These are phyloP conservation scores for Polypterus senegalus DNA, from an alignment of 2,113 vertebrate species.

Conservation along the genomic window DNA sequence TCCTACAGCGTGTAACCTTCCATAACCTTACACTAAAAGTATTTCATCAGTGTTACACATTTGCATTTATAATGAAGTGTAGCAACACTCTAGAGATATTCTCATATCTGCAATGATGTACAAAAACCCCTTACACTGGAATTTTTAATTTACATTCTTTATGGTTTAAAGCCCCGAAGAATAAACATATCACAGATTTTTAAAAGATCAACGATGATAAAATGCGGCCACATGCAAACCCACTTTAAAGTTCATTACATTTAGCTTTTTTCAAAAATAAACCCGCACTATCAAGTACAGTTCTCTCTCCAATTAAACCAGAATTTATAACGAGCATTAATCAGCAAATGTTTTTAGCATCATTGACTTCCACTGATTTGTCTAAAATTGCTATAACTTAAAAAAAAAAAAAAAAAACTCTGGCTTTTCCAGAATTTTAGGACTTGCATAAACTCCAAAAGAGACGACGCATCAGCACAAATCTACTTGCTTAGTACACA, in stretches of 20 bases:
- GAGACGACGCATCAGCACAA: too few species aligned
- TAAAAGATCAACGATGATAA: slow-evolving; percentile 13
- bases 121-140: slow-evolving; percentile 15
- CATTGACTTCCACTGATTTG: slow-evolving; percentile 4
- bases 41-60: slow-evolving; percentile 19
- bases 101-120: slow-evolving; percentile 12
- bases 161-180: slow-evolving; percentile 19
- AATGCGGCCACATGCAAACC: slow-evolving; percentile 16
- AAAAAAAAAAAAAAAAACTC: neutral
- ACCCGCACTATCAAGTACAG: slow-evolving; percentile 25
- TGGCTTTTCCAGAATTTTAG: too few species aligned
- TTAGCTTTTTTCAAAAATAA: slow-evolving; percentile 25
- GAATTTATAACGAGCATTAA: slow-evolving; percentile 16
- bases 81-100: slow-evolving; percentile 17
- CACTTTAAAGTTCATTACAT: slow-evolving; percentile 17
- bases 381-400: neutral
- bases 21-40: slow-evolving; percentile 22
- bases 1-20: slow-evolving; percentile 15
- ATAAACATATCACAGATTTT: slow-evolving; percentile 16
- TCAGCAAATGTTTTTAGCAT: slow-evolving; percentile 1
- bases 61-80: slow-evolving; percentile 26
- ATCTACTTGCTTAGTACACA: too few species aligned
- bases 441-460: too few species aligned
- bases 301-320: slow-evolving; percentile 15
- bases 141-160: slow-evolving; percentile 23